phyloP scores from a whole-genome alignment of 2,888 invertebrate species.

The Aphidius colemani region DNA sequence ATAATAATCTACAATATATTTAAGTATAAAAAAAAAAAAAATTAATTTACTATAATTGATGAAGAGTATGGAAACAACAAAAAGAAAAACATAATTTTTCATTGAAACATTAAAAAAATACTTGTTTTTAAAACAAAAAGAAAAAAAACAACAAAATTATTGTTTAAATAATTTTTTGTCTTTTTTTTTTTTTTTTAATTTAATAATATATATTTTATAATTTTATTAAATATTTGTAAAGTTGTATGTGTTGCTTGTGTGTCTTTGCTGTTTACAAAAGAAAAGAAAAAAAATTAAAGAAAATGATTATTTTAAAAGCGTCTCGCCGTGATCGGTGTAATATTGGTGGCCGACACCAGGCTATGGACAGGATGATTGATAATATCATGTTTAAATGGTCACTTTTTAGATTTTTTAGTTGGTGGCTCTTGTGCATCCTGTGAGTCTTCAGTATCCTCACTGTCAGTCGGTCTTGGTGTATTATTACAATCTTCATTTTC shows the following conservation, averaged over 20 bases:
- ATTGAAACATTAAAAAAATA: too few relatives aligned
- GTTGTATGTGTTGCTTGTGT: constrained; percentile 20
- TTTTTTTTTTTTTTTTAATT: constrained; percentile 14
- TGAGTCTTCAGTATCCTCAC: constrained; percentile 57
- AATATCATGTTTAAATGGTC: constrained; percentile 52
- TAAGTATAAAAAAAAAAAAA: too few relatives aligned
- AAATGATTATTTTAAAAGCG: constrained; percentile 43
- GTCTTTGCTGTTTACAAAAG: neutral
- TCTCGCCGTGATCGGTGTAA: constrained; percentile 52
- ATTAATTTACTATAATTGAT: too few relatives aligned
- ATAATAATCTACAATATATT: too few relatives aligned
- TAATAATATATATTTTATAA: constrained; percentile 3
- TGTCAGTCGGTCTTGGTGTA: constrained; percentile 55
- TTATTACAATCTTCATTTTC: constrained; percentile 59
- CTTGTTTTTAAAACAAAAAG: too few relatives aligned
- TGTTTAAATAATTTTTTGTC: constrained; percentile 9
- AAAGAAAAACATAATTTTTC: too few relatives aligned
- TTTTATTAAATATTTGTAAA: neutral
- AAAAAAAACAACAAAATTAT: too few relatives aligned
- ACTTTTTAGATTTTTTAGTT: constrained; percentile 65
- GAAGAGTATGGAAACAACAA: too few relatives aligned
- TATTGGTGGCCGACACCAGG: constrained; percentile 51
- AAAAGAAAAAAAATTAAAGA: too few relatives aligned
- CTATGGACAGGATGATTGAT: constrained; percentile 44
- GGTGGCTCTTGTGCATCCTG: constrained; percentile 61